Conservation (phyloP, 2,888 invertebrate species). For the Xanthorhoe designata region DNA sequence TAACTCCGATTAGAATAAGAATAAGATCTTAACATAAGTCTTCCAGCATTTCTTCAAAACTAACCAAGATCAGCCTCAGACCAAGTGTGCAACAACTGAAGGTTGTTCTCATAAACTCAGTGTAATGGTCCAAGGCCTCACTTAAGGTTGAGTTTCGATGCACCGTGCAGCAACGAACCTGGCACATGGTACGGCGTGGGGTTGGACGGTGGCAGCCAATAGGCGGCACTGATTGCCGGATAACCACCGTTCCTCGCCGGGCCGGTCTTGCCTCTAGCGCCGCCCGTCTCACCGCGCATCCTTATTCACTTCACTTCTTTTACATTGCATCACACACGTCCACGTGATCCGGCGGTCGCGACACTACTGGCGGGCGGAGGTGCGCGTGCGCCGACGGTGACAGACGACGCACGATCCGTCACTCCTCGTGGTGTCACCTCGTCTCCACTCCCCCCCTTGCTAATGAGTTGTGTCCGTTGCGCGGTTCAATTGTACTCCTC, state of each 20-base stretch:
- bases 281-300: slow-evolving; percentile 83
- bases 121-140: slow-evolving; percentile 23
- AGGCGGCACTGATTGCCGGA: slow-evolving; percentile 93
- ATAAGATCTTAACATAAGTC: slow-evolving; percentile 7
- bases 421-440: slow-evolving; percentile 76
- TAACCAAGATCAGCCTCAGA: slow-evolving; percentile 15
- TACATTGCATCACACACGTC: slow-evolving; percentile 72
- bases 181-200: slow-evolving; percentile 93
- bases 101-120: background rate
- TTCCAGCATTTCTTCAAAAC: slow-evolving; percentile 36
- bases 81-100: background rate
- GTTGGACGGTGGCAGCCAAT: slow-evolving; percentile 93
- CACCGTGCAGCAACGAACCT: slow-evolving; percentile 84
- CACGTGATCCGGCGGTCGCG: slow-evolving; percentile 77
- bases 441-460: slow-evolving; percentile 56
- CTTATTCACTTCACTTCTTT: slow-evolving; percentile 67
- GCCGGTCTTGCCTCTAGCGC: slow-evolving; percentile 72
- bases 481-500: slow-evolving; percentile 43
- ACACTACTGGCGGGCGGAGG: slow-evolving; percentile 71
- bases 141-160: slow-evolving; percentile 41
- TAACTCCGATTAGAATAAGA: slow-evolving; percentile 4
- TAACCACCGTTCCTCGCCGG: slow-evolving; percentile 79
- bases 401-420: slow-evolving; percentile 74
- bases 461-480: slow-evolving; percentile 77
- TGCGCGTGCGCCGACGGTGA: slow-evolving; percentile 77